Evolutionary conservation across 2,888 invertebrate species (phyloP).

Genomic region (Leucozona laternaria): DNA sequence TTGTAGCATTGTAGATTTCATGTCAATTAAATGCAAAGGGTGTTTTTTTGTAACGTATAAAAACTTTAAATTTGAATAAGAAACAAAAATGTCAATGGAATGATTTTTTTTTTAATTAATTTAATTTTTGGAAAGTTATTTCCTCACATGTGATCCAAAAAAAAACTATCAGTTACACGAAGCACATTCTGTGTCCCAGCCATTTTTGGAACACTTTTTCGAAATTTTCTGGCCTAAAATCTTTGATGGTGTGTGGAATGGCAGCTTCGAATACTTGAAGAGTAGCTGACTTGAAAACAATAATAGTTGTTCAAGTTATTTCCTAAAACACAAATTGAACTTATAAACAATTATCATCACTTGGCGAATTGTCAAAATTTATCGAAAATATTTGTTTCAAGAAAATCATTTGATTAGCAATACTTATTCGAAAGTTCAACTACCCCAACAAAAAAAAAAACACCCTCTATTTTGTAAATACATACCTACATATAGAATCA

Average conservation of each 20-base stretch:
- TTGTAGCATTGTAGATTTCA: neutral
- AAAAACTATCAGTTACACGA: neutral
- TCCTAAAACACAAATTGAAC: neutral
- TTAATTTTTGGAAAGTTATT: neutral
- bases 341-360: too few species aligned
- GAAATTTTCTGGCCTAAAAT: neutral
- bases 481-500: slow-evolving; percentile 26
- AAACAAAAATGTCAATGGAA: neutral
- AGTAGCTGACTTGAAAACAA: neutral
- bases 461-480: slow-evolving; percentile 23
- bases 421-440: neutral
- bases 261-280: neutral
- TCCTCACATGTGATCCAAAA: too few species aligned
- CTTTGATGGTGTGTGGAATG: neutral
- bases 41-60: slow-evolving; percentile 1
- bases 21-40: neutral
- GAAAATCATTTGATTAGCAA: neutral
- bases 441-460: neutral
- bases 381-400: neutral
- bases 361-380: neutral
- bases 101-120: neutral
- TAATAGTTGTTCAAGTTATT: neutral
- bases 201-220: neutral
- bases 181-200: neutral
- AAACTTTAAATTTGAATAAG: neutral